Percentiles rank a stretch among this genome's conserved stretches.
phyloP scores from a whole-genome alignment of 2,888 invertebrate species.

The Drosophila prolongata region DNA sequence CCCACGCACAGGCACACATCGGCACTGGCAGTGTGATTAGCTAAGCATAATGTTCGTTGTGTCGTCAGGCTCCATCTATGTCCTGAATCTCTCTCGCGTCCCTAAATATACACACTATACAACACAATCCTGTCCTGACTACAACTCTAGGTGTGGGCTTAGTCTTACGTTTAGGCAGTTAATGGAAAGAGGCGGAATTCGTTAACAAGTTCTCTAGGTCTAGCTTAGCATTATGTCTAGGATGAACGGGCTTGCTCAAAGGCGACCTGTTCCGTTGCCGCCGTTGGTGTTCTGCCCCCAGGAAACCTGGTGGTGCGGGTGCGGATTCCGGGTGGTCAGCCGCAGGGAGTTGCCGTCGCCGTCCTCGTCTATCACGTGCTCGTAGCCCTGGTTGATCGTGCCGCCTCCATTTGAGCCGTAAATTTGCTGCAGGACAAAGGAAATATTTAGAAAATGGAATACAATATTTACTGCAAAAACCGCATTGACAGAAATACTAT shows the following conservation, averaged over 20 bases:
- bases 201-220: slow-evolving; percentile 55
- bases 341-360: slow-evolving; percentile 90
- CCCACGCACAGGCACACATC: slow-evolving; percentile 34
- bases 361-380: slow-evolving; percentile 88
- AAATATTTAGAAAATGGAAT: not conserved
- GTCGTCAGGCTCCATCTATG: slow-evolving; percentile 60
- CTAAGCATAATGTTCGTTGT: slow-evolving; percentile 81
- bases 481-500: too few species aligned
- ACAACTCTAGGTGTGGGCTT: slow-evolving; percentile 45
- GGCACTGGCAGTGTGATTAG: slow-evolving; percentile 83
- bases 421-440: slow-evolving; percentile 59
- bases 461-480: too few species aligned
- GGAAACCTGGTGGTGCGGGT: slow-evolving; percentile 85
- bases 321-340: slow-evolving; percentile 88
- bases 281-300: slow-evolving; percentile 85
- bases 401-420: slow-evolving; percentile 86
- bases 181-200: slow-evolving; percentile 43
- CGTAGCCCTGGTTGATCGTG: slow-evolving; percentile 91
- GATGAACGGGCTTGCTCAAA: slow-evolving; percentile 67
- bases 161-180: slow-evolving; percentile 45
- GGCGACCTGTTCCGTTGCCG: slow-evolving; percentile 83
- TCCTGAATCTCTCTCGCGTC: slow-evolving; percentile 28
- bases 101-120: slow-evolving; percentile 33
- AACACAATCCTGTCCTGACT: slow-evolving; percentile 53
- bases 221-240: slow-evolving; percentile 53